Evolutionary conservation across 2,113 vertebrate genomes (phyloP).

Genomic region (Strigops habroptila): DNA sequence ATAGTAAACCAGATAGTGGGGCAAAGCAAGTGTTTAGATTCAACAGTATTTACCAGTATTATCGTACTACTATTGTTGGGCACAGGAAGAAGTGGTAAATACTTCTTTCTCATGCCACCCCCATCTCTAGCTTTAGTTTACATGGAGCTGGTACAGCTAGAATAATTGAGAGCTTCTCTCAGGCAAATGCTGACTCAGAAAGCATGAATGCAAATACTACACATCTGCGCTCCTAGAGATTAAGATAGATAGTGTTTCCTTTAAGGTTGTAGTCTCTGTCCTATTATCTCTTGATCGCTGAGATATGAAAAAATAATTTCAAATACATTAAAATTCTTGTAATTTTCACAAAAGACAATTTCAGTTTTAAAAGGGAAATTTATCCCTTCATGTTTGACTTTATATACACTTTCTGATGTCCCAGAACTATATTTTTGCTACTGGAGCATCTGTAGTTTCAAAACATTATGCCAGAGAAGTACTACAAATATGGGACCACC

Average conservation of each 20-base stretch:
- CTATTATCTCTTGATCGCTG: not conserved
- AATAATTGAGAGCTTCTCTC: not conserved
- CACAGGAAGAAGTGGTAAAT: not conserved
- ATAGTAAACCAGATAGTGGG: not conserved
- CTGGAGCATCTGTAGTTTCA: not conserved
- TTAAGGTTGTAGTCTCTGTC: not conserved
- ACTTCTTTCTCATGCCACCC: not conserved
- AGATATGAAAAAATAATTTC: not conserved
- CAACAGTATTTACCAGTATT: not conserved
- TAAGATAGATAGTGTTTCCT: not conserved
- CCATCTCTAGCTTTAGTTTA: not conserved
- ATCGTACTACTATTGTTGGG: not conserved
- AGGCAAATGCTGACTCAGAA: not conserved
- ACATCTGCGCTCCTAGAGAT: not conserved
- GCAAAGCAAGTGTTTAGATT: not conserved
- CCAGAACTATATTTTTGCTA: not conserved
- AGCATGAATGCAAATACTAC: not conserved
- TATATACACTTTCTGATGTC: not conserved
- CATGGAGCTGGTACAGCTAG: not conserved
- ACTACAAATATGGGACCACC: not conserved
- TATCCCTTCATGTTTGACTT: not conserved
- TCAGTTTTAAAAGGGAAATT: not conserved
- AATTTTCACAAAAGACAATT: not conserved
- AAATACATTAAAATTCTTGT: not conserved
- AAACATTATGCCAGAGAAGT: not conserved